These are phyloP conservation scores for Gymnorhina tibicen DNA, from an alignment of 2,113 vertebrate species.

Conservation along the genomic window DNA sequence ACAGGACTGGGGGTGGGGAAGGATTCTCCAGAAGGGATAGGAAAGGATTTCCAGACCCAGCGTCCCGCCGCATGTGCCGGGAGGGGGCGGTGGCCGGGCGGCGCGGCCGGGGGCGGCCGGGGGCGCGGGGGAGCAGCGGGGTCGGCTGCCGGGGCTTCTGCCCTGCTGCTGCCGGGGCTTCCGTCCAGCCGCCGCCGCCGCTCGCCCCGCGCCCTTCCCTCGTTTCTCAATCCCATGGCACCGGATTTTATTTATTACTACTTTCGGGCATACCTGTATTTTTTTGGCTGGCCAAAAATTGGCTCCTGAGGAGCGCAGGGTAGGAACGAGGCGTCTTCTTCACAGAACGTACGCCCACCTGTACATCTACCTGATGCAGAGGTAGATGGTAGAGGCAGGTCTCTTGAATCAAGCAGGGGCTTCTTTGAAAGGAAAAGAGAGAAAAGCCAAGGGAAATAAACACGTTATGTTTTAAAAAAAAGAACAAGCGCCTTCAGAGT, in stretches of 20 bases:
- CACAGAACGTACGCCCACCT: not conserved
- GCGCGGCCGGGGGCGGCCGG: not conserved
- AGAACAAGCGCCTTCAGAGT: not conserved
- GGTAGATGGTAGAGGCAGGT: not conserved
- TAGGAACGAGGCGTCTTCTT: not conserved
- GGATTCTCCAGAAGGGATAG: not conserved
- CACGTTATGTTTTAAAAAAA: not conserved
- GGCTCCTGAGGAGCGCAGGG: not conserved
- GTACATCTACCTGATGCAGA: not conserved
- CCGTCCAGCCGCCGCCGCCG: not conserved
- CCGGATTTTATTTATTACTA: rapidly evolving
- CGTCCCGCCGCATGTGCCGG: not conserved
- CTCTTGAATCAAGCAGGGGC: not conserved
- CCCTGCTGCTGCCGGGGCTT: not conserved
- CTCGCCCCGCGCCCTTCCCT: not conserved
- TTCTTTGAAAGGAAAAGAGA: not conserved
- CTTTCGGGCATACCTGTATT: not conserved
- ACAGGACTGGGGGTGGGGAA: not conserved
- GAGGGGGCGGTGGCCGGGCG: not conserved
- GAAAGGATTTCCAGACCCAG: not conserved
- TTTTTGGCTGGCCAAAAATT: not conserved
- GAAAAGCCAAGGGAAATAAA: not conserved
- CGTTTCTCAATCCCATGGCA: not conserved
- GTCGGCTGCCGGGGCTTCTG: not conserved
- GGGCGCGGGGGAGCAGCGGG: not conserved